Percentiles rank a stretch among this genome's conserved stretches.
These are phyloP conservation scores for Chelonus insularis DNA, from an alignment of 1,140 invertebrate genomes.

Conservation along the genomic window DNA sequence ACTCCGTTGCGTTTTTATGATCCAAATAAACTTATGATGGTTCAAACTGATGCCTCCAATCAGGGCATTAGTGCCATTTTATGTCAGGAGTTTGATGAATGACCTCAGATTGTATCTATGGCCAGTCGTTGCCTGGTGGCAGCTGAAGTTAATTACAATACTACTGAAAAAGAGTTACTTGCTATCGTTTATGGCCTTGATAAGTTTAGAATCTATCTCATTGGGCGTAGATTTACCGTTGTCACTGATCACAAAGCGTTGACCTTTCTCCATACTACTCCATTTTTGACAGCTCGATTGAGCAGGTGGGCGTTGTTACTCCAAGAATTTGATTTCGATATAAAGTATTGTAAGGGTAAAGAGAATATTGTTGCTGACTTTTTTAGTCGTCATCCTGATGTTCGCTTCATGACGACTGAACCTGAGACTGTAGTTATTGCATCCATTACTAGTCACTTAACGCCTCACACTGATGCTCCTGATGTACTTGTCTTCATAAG, in stretches of 20 bases:
- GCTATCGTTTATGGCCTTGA: background rate
- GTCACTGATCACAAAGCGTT: conserved; percentile 3
- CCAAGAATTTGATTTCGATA: conserved; percentile 1
- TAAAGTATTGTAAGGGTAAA: background rate
- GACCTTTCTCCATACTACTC: background rate
- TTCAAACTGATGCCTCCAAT: too few species aligned
- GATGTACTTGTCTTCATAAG: background rate
- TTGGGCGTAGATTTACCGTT: background rate
- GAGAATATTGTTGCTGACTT: conserved; percentile 5
- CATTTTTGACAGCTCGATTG: background rate
- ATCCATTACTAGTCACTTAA: background rate
- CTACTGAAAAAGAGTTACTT: too few species aligned
- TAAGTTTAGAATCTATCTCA: conserved; percentile 3
- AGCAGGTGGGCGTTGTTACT: background rate
- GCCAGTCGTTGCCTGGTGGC: background rate
- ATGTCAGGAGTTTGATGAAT: conserved; percentile 9
- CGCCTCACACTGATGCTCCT: background rate
- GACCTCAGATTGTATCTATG: background rate
- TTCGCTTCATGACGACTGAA: background rate
- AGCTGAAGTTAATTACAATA: background rate
- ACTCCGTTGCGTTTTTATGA: background rate
- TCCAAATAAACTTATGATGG: background rate
- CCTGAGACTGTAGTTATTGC: background rate
- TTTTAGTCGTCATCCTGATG: background rate
- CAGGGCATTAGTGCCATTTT: too few species aligned